Evolutionary conservation across 2,888 invertebrate genomes (phyloP), one percentile per base, ranked within the genome.

Genomic region (Pocota personata): DNA sequence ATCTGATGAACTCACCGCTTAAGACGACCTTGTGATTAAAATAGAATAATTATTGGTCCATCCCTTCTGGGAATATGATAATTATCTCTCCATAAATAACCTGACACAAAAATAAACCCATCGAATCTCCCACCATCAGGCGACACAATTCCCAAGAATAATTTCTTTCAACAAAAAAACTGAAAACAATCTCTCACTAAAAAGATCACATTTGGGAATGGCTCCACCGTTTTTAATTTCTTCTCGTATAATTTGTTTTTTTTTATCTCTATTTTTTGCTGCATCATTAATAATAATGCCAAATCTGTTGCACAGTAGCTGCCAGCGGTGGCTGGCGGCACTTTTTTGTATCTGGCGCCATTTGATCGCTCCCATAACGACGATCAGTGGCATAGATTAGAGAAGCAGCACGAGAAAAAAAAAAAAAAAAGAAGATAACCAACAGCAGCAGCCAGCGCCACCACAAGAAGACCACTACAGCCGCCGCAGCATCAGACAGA

Each of bases 351-450:
- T 72, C 86, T 86, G 86, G 86, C 86, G 86, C 86, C 86, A 86
- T 86, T 86, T 86, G 86, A 86, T 86, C 82, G 82, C 82, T 86
- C 86, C 86, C 86, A 86, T 86, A 86, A 86, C 82, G 82, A 86
- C 76, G 86, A 82, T 82, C 86, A 82, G 86, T 86, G 80, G 76
- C 66, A 86, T 86, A 86, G 86, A 86, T 86, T 86, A 86, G 82
- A 82, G 82, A 72, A 71, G 71, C 71, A 86, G 71, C 73, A 72
- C 52, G 40, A 60, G 66, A 32, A 62, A 48, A 57, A 58, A 27
- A 82, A 66, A 50, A 67, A 37, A 16, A 66, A 30, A 8, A 73
- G 66, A 46, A 60, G 64, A 75, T 73, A 67, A 79, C 46, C 62
- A 79, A 69, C 77, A 72, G 71, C 77, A 82, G 64, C 78, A 66